Conservation (phyloP, 2,113 vertebrate species). For the Apodemus speciosus region DNA sequence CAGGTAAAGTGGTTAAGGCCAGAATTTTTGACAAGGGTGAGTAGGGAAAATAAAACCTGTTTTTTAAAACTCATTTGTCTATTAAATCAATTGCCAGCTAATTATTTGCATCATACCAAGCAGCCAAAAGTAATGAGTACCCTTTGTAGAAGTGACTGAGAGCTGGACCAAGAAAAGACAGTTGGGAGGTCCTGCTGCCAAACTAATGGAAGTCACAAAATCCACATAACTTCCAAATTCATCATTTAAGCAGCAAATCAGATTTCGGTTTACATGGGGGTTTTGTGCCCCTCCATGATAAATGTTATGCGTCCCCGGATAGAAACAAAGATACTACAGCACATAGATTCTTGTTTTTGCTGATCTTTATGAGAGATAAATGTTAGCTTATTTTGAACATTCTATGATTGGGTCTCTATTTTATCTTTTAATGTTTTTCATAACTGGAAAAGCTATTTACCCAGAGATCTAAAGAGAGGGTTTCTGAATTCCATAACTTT, state of each 20-base stretch:
- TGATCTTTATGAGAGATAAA: background rate
- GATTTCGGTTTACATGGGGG: background rate
- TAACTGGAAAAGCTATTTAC: background rate
- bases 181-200: background rate
- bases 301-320: background rate
- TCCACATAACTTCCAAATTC: background rate
- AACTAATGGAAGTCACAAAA: background rate
- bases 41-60: background rate
- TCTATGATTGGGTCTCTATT: background rate
- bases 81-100: constrained; percentile 11
- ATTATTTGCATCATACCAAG: constrained; percentile 47
- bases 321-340: background rate
- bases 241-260: background rate
- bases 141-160: background rate
- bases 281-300: background rate
- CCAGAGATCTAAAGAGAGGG: background rate
- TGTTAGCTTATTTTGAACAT: background rate
- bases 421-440: background rate
- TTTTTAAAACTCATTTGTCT: background rate
- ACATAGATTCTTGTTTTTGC: constrained; percentile 8
- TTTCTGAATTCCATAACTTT: constrained; percentile 2
- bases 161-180: background rate
- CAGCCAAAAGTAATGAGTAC: background rate
- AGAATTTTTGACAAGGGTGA: background rate
- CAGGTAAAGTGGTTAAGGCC: background rate